A percentile compares a stretch with the other conserved stretches of the same genome.
Conservation (phyloP, 2,797 vertebrate genomes). For the Leucoraja ocellata region DNA sequence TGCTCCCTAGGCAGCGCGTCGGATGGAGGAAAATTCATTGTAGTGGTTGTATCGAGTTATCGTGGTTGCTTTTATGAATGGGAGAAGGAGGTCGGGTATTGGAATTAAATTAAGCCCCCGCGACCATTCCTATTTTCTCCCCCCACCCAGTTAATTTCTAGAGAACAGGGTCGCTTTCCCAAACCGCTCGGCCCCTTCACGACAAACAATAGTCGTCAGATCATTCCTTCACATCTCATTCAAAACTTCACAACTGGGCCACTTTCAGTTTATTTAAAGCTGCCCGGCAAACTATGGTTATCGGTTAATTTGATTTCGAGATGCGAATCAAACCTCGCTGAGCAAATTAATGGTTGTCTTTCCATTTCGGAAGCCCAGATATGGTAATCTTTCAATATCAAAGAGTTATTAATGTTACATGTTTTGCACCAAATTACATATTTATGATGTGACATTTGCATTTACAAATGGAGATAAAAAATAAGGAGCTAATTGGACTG, state of each 20-base stretch:
- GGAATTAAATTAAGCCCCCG: background rate
- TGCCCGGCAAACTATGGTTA: background rate
- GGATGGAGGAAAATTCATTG: background rate
- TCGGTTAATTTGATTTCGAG: no score
- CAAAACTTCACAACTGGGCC: background rate
- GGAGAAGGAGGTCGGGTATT: background rate
- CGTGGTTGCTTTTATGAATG: background rate
- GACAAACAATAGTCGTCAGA: no score
- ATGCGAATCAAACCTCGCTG: background rate
- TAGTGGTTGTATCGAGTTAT: background rate
- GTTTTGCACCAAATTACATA: background rate
- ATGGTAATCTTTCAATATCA: background rate
- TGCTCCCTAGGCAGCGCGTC: background rate
- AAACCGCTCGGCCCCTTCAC: background rate
- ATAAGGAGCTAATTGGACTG: background rate
- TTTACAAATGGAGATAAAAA: no score
- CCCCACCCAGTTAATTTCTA: no score
- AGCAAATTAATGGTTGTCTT: no score
- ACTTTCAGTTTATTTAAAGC: background rate
- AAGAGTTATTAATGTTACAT: background rate
- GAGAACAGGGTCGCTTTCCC: background rate
- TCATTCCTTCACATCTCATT: background rate
- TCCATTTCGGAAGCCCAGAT: no score
- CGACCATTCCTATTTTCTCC: background rate
- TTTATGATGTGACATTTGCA: background rate